Evolutionary conservation across 1,140 invertebrate species (phyloP), one percentile per base, ranked within the genome.

Genomic region (Drosophila tropicalis): DNA sequence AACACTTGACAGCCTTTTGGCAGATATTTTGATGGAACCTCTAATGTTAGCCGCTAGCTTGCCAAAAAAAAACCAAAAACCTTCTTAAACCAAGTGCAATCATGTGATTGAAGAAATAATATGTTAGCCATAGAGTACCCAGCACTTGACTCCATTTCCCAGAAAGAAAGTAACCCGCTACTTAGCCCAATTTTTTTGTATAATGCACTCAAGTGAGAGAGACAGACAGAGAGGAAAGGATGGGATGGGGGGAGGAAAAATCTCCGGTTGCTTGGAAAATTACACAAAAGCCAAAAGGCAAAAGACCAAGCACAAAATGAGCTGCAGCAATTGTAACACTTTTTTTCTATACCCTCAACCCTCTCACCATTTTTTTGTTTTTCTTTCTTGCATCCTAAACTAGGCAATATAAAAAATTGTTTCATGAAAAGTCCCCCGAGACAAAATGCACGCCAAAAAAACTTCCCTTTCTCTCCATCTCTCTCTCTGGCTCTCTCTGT

Each of bases 101-200:
- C 83, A 86, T 82, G 82, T 87, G 82, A 87, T 86, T 86, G 82
- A 79, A 72, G 65, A 79, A 86, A 86, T 86, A 86, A 86, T 79
- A 86, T 82, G 80, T 81, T 87, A 85, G 67, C 62, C 63, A 62
- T 66, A 77, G 51, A 77, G 51, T 56, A 44, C 41, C 66, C 72
- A 70, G 79, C 84, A 87, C 85, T 87, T 87, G 84, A 87, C 84
- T 87, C 70, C 84, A 78, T 87, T 87, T 87, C 76, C 78, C 67
- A 55, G 62, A 70, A 76, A 70, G 62, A 64, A 51, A 70, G 39
- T 57, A 17, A 77, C 72, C 84, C 75, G 85, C 84, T 89, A 90
- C 84, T 89, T 89, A 89, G 84, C 84, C 84, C 84, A 89, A 84
- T 76, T 89, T 39, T 87, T 90, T 87, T 76, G 84, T 80, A 89